Percentiles rank a stretch among this genome's conserved stretches.
Conservation (phyloP, 1,140 invertebrate species). For the Galendromus occidentalis region DNA sequence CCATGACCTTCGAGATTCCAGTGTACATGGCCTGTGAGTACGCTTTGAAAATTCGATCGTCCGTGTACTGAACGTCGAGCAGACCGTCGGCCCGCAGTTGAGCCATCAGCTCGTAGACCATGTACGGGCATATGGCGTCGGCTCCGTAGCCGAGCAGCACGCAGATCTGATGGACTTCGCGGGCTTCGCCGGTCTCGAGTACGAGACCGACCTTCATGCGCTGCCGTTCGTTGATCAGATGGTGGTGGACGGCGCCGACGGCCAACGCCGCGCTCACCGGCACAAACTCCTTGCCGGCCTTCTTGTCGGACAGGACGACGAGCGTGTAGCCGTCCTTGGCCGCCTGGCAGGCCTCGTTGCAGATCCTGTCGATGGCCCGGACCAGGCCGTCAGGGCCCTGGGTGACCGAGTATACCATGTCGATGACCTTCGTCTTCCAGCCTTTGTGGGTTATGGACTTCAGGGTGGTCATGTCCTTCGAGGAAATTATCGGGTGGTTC, state of each 20-base stretch:
- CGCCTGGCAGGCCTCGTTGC: constrained; percentile 56
- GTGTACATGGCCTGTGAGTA: constrained; percentile 50
- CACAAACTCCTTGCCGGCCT: constrained; percentile 38
- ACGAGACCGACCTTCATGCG: constrained; percentile 88
- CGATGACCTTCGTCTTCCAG: constrained; percentile 76
- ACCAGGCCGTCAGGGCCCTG: constrained; percentile 51
- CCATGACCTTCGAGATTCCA: constrained; percentile 80
- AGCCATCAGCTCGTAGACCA: constrained; percentile 78
- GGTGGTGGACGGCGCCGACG: constrained; percentile 80
- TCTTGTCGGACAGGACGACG: constrained; percentile 67
- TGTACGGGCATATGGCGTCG: constrained; percentile 89
- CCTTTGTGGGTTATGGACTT: constrained; percentile 62
- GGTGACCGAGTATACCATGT: constrained; percentile 56
- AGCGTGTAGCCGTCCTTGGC: constrained; percentile 60
- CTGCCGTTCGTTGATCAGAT: constrained; percentile 79
- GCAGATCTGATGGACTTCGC: constrained; percentile 92
- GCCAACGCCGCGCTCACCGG: constrained; percentile 56
- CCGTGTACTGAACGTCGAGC: constrained; percentile 47
- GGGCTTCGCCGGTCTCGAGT: constrained; percentile 77
- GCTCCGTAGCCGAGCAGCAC: constrained; percentile 88
- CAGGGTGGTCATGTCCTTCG: constrained; percentile 68
- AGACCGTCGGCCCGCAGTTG: constrained; percentile 58
- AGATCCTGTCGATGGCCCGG: constrained; percentile 54
- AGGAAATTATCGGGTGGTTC: constrained; percentile 77
- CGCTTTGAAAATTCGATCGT: constrained; percentile 64